Percentiles rank a stretch among this genome's conserved stretches.
phyloP scores from a whole-genome alignment of 1,140 invertebrate species.

The Acromyrmex charruanus region DNA sequence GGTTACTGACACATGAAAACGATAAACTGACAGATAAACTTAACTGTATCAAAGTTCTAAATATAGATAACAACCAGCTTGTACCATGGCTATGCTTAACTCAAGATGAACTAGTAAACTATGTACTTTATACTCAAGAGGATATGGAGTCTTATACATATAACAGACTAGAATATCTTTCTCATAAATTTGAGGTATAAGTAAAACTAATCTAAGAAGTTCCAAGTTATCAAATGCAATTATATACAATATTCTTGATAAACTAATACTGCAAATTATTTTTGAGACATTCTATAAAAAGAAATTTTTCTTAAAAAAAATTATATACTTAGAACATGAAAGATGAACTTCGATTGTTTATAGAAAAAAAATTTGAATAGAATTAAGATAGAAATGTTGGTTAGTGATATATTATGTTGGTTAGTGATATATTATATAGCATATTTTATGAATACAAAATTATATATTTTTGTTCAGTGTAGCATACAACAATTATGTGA shows the following conservation, averaged over 20 bases:
- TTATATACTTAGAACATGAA: background rate
- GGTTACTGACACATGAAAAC: slow-evolving; percentile 7
- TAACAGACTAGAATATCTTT: slow-evolving; percentile 42
- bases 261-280: background rate
- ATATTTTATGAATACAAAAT: background rate
- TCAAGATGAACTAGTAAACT: slow-evolving; percentile 19
- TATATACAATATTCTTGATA: background rate
- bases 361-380: background rate
- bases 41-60: background rate
- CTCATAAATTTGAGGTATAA: slow-evolving; percentile 45
- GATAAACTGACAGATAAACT: slow-evolving; percentile 19
- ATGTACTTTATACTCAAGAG: background rate
- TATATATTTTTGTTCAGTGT: slow-evolving; percentile 17
- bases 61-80: slow-evolving; percentile 43
- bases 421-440: background rate
- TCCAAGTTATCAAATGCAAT: background rate
- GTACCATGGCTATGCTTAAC: slow-evolving; percentile 36
- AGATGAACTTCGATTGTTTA: background rate
- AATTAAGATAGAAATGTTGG: background rate
- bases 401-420: background rate
- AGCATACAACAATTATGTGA: slow-evolving; percentile 19
- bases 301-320: background rate
- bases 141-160: background rate
- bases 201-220: slow-evolving; percentile 7
- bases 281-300: background rate